phyloP scores from a whole-genome alignment of 2,888 invertebrate species.

The Epiblema foenella region DNA sequence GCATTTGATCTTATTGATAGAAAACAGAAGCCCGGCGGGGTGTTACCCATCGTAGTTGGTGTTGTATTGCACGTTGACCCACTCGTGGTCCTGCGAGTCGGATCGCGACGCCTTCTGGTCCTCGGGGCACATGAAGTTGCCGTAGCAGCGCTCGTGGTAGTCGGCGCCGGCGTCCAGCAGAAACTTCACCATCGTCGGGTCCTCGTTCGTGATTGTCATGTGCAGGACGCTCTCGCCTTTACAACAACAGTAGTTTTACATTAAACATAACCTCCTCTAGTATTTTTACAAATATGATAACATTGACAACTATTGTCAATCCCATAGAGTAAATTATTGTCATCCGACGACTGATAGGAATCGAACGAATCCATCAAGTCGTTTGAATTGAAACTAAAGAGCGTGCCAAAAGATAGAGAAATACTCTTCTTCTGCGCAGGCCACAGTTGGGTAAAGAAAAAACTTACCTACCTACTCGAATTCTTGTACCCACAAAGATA shows the following conservation, averaged over 20 bases:
- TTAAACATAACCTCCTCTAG: no score
- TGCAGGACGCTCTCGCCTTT: constrained; percentile 97
- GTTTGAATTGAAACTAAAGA: no score
- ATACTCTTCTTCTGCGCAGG: no score
- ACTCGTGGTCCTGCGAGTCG: constrained; percentile 96
- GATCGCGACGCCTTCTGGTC: constrained; percentile 96
- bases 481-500: no score
- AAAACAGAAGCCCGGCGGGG: not conserved
- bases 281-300: no score
- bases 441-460: no score
- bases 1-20: not conserved
- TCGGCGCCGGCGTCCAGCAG: constrained; percentile 96
- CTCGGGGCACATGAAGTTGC: constrained; percentile 98
- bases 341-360: no score
- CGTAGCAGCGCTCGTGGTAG: constrained; percentile 96
- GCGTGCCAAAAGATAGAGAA: no score
- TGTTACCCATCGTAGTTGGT: constrained; percentile 93
- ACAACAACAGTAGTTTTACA: not conserved
- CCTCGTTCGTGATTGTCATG: constrained; percentile 99
- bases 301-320: no score
- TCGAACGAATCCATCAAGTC: no score
- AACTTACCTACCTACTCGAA: no score
- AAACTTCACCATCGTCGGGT: constrained; percentile 98
- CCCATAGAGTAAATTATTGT: no score
- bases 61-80: constrained; percentile 91